Base-by-base conservation (phyloP, 2,113 vertebrate genomes). In the Misgurnus anguillicaudatus region DNA sequence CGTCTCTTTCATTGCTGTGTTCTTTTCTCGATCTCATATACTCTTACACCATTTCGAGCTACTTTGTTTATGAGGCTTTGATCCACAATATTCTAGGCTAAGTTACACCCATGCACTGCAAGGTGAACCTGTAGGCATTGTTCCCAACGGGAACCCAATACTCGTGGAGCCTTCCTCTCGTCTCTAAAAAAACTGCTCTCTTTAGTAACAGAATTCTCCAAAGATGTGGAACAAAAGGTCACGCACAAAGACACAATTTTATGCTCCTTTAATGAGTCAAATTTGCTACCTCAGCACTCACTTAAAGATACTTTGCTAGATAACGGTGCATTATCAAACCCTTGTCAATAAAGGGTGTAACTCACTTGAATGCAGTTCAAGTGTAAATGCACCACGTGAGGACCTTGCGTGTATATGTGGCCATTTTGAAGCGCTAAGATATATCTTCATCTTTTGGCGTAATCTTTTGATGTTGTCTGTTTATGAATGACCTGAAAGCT, bases 51-150 rank as follows among this genome's bases (percentile, higher is more conserved):
- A 80, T 86, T 88, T 87, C 82, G 85, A 86, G 80, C 79, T 78
- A 86, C 87, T 86, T 86, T 87, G 84, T 88, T 87, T 89, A 87
- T 87, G 82, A 76, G 76, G 72, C 85, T 88, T 86, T 88, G 85
- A 86, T 88, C 87, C 86, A 83, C 88, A 86, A 87, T 88, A 87
- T 89, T 89, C 81, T 80, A 87, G 82, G 86, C 88, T 85, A 87
- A 88, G 87, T 89, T 89, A 86, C 87, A 88, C 87, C 86, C 87
- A 86, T 86, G 86, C 79, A 77, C 81, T 88, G 88, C 86, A 87
- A 89, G 86, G 84, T 86, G 86, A 89, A 86, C 87, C 86, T 88
- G 80, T 83, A 83, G 74, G 74, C 84, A 87, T 89, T 88, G 87
- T 89, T 87, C 84, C 84, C 70, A 79, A 87, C 79, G 82, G 88